Percentiles rank a stretch among this genome's conserved stretches.
Conservation (phyloP, 2,888 invertebrate species). For the Xanthia icteritia region DNA sequence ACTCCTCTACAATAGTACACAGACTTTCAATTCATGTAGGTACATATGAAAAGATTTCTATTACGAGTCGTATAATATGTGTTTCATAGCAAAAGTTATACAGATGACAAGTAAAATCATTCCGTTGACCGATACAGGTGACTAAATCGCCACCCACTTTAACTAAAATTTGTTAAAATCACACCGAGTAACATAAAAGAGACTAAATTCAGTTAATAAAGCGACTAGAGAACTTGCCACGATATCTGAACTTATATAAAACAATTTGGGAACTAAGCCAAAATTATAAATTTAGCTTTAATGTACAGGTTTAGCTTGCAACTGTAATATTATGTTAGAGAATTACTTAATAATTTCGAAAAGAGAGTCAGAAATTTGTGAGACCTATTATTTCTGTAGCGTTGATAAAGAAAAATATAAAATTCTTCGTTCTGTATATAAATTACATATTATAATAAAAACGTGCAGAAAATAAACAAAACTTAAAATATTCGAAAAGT, state of each 20-base stretch:
- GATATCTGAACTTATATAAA: constrained; percentile 55
- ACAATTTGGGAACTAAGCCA: constrained; percentile 56
- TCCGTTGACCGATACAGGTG: no score
- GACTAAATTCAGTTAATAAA: constrained; percentile 41
- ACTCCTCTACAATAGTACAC: no score
- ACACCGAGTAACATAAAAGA: not conserved
- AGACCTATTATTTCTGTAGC: not conserved
- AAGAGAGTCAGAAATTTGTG: no score
- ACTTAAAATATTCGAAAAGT: not conserved
- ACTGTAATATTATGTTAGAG: constrained; percentile 7
- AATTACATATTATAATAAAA: not conserved
- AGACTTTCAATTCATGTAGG: no score
- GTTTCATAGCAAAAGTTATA: no score
- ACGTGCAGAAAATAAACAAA: not conserved
- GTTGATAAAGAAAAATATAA: not conserved
- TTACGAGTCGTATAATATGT: no score
- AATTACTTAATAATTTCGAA: constrained; percentile 6
- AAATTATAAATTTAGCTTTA: constrained; percentile 52
- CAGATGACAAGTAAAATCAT: no score
- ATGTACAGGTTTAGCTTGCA: constrained; percentile 44
- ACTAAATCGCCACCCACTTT: not conserved
- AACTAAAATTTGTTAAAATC: not conserved
- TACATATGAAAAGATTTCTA: no score
- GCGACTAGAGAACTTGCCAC: constrained; percentile 33
- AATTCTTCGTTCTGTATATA: no score